Base-by-base conservation (phyloP, 2,888 invertebrate species). In the Eueremaeus valkanovi region DNA sequence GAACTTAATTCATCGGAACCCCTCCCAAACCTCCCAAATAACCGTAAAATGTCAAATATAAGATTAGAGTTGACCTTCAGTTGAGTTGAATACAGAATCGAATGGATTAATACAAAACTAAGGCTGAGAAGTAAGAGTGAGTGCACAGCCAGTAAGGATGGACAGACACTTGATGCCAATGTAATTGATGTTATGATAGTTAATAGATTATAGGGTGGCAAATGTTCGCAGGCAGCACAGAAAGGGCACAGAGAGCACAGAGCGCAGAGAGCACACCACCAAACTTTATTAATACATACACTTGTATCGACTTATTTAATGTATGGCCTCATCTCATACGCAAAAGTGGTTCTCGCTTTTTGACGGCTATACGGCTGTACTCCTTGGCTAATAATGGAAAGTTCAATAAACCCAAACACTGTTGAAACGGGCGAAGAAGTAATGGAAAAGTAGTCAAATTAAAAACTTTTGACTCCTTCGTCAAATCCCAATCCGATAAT, bases 181-280 rank as follows among this genome's bases (percentile, higher is more conserved):
- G 68, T 68, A 68, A 68, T 68, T 68, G 68, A 68, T 68, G 68
- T 42, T 21, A 68, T 68, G 68, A 68, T 68, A 68, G 68, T 42
- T 68, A 68, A 68, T 68, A 68, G 68, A 68, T 68, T 68, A 68
- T 68, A 68, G 68, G 68, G 68, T 68, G 68, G 68, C 68, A 40
- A 68, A 68, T 68, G 68, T 40, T 68, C 5, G 29, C 13, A 61
- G 16, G n/a, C n/a, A n/a, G 18, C 27, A 21, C 8, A 6, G 8
- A 55, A 8, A 24, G 55, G 63, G 63, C 63, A 63, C 63, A 61
- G 61, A 31, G 29, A 61, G 61, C 49, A 49, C 18, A 55, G 55
- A n/a, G 24, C 55, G 21, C 5, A 24, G 21, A 55, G 55, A 27
- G 55, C 21, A 16, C 63, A 33, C 63, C 5, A 24, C 21, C 68